Percentiles rank a stretch among this genome's conserved stretches.
These are phyloP conservation scores for Liolophura sinensis DNA, from an alignment of 1,140 invertebrate species.

Conservation along the genomic window DNA sequence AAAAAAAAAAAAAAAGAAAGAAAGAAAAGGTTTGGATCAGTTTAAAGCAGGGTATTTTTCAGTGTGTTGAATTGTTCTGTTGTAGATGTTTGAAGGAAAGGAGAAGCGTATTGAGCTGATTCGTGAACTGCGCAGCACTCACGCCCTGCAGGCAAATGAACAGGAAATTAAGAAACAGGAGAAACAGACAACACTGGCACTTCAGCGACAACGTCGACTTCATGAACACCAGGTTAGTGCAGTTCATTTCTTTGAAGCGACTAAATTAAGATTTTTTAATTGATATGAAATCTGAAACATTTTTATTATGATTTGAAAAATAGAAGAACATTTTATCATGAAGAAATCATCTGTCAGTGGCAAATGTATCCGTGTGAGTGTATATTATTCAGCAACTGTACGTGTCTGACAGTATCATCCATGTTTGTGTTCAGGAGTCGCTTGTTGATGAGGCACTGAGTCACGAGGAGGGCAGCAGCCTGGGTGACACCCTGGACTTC, in stretches of 20 bases:
- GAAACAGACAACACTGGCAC: slow-evolving; percentile 56
- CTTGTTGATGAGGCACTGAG: slow-evolving; percentile 53
- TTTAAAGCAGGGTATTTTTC: background rate
- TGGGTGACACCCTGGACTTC: slow-evolving; percentile 71
- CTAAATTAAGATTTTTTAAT: no score
- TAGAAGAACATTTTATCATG: no score
- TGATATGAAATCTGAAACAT: no score
- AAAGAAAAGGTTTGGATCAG: no score
- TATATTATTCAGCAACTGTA: background rate
- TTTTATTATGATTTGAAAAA: no score
- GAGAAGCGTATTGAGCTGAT: slow-evolving; percentile 70
- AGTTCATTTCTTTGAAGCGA: background rate
- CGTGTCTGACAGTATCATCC: no score
- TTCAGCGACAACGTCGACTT: slow-evolving; percentile 55
- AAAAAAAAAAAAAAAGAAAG: no score
- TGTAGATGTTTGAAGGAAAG: slow-evolving; percentile 72
- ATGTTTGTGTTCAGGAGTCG: slow-evolving; percentile 43
- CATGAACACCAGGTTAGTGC: slow-evolving; percentile 54
- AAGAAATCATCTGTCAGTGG: background rate
- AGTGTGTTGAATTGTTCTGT: slow-evolving; percentile 7
- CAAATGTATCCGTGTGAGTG: background rate
- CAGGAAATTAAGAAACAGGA: slow-evolving; percentile 56
- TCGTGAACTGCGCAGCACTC: slow-evolving; percentile 68
- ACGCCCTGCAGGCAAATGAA: slow-evolving; percentile 65
- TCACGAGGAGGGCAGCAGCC: slow-evolving; percentile 64